Base-by-base conservation (phyloP, 2,797 vertebrate species). In the Rhabdophis nuchalis region DNA sequence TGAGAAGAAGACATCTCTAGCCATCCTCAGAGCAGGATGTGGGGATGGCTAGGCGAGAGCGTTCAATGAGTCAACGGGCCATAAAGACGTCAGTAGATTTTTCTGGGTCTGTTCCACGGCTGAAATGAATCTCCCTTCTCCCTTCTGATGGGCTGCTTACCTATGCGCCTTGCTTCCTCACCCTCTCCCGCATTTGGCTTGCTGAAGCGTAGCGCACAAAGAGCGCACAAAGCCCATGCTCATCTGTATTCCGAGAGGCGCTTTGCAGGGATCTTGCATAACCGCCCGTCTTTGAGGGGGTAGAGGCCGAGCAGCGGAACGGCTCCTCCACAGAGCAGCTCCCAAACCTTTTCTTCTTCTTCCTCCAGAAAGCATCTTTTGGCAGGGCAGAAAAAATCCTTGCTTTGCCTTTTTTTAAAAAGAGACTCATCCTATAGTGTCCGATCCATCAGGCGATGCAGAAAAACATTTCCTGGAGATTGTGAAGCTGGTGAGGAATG, bases 251-350 rank as follows among this genome's bases (percentile, higher is more conserved):
- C 98, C 93, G 94, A 96, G 97, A 97, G 97, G 97, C 97, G 98
- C 98, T 97, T 98, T 98, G 98, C 98, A 98, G 97, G 96, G 93
- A 96, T 96, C 97, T 99, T 99, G 97, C 97, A 95, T 99, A 99
- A 99, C 98, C 96, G 97, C 98, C 98, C 97, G 97, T 97, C 96
- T 97, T 94, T 94, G 94, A 93, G 94, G 96, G 96, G 93, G 96
- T 94, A 94, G 94, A 94, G 95, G 90, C 96, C 93, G 94, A 93
- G 92, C 86, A 94, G 91, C 91, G 88, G 89, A 58, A 87, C 27
- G 91, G 89, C 95, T 95, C 91, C 91, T 94, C 92, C 46, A 20
- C 57, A 85, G 36, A 77, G 27, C 27, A 87, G 72, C 5, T 32
- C 57, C 57, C 18, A 1, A 36, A 23, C 11, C 64, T 82, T 88